Base-by-base conservation (phyloP, 2,797 vertebrate species). In the Gouania willdenowi region DNA sequence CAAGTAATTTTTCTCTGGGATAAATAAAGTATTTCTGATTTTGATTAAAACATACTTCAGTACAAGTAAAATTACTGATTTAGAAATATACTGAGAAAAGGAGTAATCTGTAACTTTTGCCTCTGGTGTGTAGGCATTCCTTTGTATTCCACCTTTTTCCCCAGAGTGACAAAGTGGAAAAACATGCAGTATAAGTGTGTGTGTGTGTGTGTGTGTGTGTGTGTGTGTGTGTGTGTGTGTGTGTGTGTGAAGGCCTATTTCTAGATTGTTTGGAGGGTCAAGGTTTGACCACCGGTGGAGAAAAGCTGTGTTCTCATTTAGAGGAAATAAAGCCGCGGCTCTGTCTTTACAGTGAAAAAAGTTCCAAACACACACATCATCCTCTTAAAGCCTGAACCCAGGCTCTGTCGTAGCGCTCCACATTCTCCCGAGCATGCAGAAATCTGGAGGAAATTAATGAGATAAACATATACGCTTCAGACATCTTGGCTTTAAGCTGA, bases 251-350 rank as follows among this genome's bases (percentile, higher is more conserved):
- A 76, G 70, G 68, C 77, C 84, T 87, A 87, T 88, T 89, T 87
- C 82, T 82, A 85, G 82, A 81, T 66, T 67, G 26, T 82, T 82
- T 81, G 66, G 71, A 82, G 86, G 86, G 86, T 88, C 85, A 87
- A 83, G 85, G 85, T 87, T 88, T 87, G 85, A 84, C 81, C 86
- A 88, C 80, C 68, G 62, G 64, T 77, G 74, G 75, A 84, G 85
- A 83, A 85, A 84, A 79, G 74, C 79, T 81, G 73, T 66, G 75
- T 83, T 87, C 81, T 74, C 71, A 57, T 88, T 87, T 83, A 77
- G 79, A 82, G 74, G 64, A 23, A 23, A 23, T 23, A 8, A 62
- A 58, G 45, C 49, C 26, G 51, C 41, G 12, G 9, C 59, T 52
- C 61, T 42, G 37, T 44, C 54, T 36, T 50, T 57, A 73, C 66